phyloP scores from a whole-genome alignment of 2,888 invertebrate species.

The Oegoconia quadripuncta region DNA sequence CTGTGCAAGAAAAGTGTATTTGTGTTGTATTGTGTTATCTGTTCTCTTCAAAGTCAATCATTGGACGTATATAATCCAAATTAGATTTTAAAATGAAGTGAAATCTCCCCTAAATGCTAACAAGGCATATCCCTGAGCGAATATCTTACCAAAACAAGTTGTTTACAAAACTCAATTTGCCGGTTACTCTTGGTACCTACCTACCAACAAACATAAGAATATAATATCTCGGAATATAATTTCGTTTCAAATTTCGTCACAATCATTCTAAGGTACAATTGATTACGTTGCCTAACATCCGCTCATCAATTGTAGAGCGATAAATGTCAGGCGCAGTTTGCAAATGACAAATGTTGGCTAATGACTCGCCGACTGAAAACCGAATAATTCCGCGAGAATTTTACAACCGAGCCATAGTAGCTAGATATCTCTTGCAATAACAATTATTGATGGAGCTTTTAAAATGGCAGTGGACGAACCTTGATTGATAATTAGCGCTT shows the following conservation, averaged over 20 bases:
- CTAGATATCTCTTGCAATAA: constrained; percentile 35
- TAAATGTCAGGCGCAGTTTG: constrained; percentile 68
- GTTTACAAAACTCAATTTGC: no score
- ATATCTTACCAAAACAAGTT: no score
- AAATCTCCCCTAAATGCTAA: no score
- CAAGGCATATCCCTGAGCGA: no score
- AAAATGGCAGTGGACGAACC: no score
- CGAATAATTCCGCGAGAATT: constrained; percentile 57
- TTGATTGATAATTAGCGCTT: no score
- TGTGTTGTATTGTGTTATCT: no score
- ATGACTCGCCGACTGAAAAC: constrained; percentile 59
- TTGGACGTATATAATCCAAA: no score
- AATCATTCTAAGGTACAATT: constrained; percentile 62
- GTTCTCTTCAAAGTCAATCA: no score
- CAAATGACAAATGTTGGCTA: constrained; percentile 74
- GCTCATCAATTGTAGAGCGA: constrained; percentile 70
- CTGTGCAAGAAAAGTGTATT: no score
- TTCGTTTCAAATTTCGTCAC: constrained; percentile 44
- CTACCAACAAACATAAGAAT: background rate
- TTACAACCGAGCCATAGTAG: constrained; percentile 41
- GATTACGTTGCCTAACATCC: constrained; percentile 67
- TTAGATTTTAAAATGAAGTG: no score
- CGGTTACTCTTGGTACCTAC: background rate
- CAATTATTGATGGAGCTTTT: constrained; percentile 32
- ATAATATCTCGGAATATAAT: constrained; percentile 9